A percentile compares a stretch with the other conserved stretches of the same genome.
These are phyloP conservation scores for Drosophila kambysellisi DNA, from an alignment of 2,888 invertebrate genomes.

Conservation along the genomic window DNA sequence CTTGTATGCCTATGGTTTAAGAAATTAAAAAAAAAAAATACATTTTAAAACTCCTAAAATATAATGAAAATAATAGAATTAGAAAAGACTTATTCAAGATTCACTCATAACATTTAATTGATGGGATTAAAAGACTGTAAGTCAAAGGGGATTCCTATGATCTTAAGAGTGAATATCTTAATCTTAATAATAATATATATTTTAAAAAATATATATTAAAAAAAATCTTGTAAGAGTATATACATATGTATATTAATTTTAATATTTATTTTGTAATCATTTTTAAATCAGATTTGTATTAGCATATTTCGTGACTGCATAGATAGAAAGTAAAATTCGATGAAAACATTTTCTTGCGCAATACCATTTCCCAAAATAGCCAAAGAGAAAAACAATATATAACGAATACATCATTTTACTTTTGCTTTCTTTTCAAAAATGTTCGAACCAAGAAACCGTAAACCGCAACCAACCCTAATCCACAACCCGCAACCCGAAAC, in stretches of 20 bases:
- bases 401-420: slow-evolving; percentile 23
- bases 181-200: background rate
- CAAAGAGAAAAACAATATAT: slow-evolving; percentile 9
- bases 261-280: background rate
- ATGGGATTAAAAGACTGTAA: background rate
- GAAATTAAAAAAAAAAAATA: too few species aligned
- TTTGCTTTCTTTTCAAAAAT: slow-evolving; percentile 68
- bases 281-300: background rate
- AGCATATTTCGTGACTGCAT: background rate
- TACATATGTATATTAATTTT: background rate
- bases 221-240: background rate
- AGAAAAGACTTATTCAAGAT: too few species aligned
- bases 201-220: too few species aligned
- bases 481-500: background rate
- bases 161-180: too few species aligned
- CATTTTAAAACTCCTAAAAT: too few species aligned
- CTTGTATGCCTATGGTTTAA: too few species aligned
- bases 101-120: background rate
- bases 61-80: too few species aligned
- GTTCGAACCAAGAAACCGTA: slow-evolving; percentile 19
- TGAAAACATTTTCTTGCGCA: slow-evolving; percentile 51
- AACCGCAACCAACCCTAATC: background rate
- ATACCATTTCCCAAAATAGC: slow-evolving; percentile 44
- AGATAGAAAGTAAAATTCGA: slow-evolving; percentile 47
- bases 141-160: background rate